Base-by-base conservation (phyloP, 2,113 vertebrate genomes). In the Gasterosteus aculeatus region DNA sequence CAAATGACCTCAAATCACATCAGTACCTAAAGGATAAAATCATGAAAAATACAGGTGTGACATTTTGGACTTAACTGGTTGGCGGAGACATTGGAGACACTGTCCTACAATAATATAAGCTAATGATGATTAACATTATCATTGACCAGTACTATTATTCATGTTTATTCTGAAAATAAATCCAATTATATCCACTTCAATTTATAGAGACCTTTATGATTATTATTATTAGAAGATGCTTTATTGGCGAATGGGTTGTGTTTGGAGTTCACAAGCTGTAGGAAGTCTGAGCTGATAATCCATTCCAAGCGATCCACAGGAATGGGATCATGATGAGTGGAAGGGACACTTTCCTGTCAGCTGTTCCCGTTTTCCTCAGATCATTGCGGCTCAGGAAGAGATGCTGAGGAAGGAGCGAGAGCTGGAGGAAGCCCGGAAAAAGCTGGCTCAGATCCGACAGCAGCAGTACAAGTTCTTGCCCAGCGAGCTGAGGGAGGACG, bases 391-490 rank as follows among this genome's bases (percentile, higher is more conserved):
- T 65, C 98, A 99, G 90, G 98, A 99, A 86, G 98, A 99, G 93
- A 99, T 99, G 98, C 94, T 99, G 70, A 96, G 97, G 92, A 99
- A 99, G 84, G 98, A 99, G 64, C 93, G 97, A 29, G 98, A 99
- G 86, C 91, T 99, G 81, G 98, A 99, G 90, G 98, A 99, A 82
- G 98, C 98, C 2, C 94, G 98, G 66, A 99, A 99, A 89, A 99
- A 99, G 70, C 93, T 99, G 85, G 98, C 98, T 75, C 98, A 99
- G 90, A 99, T 99, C 83, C 96, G 98, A 84, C 98, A 99, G 91
- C 98, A 99, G 92, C 98, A 99, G 90, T 99, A 99, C 89, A 99
- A 99, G 86, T 99, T 99, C 87, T 91, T 99, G 57, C 98, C 98
- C 74, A 98, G 95, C 0, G 98, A 99, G 82, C 94, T 99, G 88